These are phyloP conservation scores for Streptopelia turtur DNA, from an alignment of 2,797 vertebrate species.

Conservation along the genomic window DNA sequence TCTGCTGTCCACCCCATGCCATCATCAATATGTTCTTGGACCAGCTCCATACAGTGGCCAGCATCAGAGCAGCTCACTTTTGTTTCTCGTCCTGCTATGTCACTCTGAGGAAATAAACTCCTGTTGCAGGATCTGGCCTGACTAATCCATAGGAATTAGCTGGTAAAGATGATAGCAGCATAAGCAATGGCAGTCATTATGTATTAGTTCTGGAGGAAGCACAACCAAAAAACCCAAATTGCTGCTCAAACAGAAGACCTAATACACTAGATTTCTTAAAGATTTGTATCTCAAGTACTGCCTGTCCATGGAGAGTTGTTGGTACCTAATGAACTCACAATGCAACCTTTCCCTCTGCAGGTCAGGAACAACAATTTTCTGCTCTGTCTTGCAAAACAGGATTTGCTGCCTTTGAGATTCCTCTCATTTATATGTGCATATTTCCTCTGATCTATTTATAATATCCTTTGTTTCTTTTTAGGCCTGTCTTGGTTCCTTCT, in stretches of 20 bases:
- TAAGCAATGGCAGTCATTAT: background rate
- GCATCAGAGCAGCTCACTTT: background rate
- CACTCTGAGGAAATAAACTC: slow-evolving; percentile 4
- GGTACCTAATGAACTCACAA: fast-evolving
- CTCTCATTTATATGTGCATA: background rate
- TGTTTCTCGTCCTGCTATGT: slow-evolving; percentile 3
- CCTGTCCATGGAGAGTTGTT: background rate
- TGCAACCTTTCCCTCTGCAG: background rate
- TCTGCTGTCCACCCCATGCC: fast-evolving
- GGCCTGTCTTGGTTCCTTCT: background rate
- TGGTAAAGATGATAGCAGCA: background rate
- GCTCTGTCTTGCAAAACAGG: background rate
- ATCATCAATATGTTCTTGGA: background rate
- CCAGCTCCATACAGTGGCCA: background rate
- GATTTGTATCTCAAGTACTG: background rate
- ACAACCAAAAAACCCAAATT: fast-evolving
- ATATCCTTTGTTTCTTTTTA: background rate
- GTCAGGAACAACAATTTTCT: background rate
- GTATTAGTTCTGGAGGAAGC: background rate
- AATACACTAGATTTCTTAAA: background rate
- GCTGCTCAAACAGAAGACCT: background rate
- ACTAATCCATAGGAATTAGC: background rate
- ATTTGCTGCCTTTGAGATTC: background rate
- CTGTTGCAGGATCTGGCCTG: background rate
- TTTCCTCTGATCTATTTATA: background rate